phyloP scores from a whole-genome alignment of 2,888 invertebrate species.

The Opisthograptis luteolata region DNA sequence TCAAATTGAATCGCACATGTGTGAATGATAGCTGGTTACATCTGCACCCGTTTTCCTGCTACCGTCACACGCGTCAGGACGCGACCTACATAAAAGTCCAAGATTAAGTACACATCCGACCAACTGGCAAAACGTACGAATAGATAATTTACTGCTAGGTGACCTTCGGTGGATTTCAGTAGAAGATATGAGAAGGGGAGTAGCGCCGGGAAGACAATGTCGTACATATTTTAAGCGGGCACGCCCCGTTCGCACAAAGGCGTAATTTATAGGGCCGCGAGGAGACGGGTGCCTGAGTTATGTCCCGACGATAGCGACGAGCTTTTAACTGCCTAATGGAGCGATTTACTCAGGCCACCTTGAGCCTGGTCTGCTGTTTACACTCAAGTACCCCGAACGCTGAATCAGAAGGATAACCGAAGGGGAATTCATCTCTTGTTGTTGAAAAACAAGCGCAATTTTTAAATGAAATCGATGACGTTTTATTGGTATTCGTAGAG shows the following conservation, averaged over 20 bases:
- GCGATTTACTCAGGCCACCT: conserved; percentile 82
- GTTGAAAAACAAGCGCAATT: conserved; percentile 38
- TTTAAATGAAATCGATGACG: conserved; percentile 29
- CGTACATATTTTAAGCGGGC: conserved; percentile 82
- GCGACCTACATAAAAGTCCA: conserved; percentile 64
- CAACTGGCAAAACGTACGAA: conserved; percentile 57
- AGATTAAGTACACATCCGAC: conserved; percentile 51
- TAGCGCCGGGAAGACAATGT: conserved; percentile 78
- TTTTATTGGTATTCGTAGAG: conserved; percentile 1
- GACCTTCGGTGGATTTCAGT: conserved; percentile 66
- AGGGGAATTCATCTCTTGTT: conserved; percentile 51
- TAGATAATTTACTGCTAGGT: conserved; percentile 70
- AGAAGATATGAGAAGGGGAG: conserved; percentile 74
- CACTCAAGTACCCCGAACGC: conserved; percentile 56
- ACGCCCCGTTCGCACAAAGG: conserved; percentile 81
- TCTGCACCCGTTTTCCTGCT: conserved; percentile 42
- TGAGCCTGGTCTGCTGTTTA: conserved; percentile 72
- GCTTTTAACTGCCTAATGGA: conserved; percentile 84
- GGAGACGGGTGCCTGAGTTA: conserved; percentile 82
- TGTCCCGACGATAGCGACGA: conserved; percentile 82
- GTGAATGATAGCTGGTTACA: conserved; percentile 47
- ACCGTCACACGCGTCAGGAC: conserved; percentile 43
- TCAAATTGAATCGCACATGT: conserved; percentile 50
- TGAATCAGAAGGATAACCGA: conserved; percentile 47
- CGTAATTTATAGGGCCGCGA: conserved; percentile 82